These are phyloP conservation scores for Oligia fasciuncula DNA, from an alignment of 2,888 invertebrate species.

Conservation along the genomic window DNA sequence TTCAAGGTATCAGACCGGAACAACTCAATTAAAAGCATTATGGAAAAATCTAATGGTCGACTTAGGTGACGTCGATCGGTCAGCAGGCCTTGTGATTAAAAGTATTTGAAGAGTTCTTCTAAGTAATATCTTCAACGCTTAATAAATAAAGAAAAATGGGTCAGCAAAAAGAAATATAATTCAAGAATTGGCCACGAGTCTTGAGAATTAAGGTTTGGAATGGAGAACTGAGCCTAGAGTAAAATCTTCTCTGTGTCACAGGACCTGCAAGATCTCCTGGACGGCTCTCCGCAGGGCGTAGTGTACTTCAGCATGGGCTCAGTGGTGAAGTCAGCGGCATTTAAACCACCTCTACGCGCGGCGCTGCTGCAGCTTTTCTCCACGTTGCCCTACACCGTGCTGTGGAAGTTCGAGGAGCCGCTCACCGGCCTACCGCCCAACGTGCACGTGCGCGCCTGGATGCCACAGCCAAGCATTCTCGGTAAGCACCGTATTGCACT, in stretches of 20 bases:
- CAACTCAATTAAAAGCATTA: not conserved
- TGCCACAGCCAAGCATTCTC: conserved; percentile 88
- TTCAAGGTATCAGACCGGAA: too few species aligned
- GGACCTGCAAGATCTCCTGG: conserved; percentile 80
- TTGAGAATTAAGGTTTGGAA: not conserved
- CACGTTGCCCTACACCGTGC: conserved; percentile 79
- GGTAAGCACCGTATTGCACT: conserved; percentile 71
- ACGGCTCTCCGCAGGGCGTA: conserved; percentile 76
- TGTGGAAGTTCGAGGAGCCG: conserved; percentile 88
- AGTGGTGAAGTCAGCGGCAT: conserved; percentile 71
- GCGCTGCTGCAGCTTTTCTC: conserved; percentile 72
- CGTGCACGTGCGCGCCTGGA: conserved; percentile 85
- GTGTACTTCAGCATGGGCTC: conserved; percentile 85
- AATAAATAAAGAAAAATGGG: not conserved
- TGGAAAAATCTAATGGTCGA: not conserved
- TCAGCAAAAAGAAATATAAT: not conserved
- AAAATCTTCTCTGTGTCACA: conserved; percentile 41
- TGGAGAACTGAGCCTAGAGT: too few species aligned
- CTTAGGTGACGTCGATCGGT: not conserved
- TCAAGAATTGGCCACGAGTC: not conserved
- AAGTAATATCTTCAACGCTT: not conserved
- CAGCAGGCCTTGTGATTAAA: not conserved
- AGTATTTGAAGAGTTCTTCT: not conserved
- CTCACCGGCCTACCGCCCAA: conserved; percentile 79
- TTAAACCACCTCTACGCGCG: conserved; percentile 66